Evolutionary conservation across 2,113 vertebrate genomes (phyloP).

Genomic region (Pantherophis guttatus): DNA sequence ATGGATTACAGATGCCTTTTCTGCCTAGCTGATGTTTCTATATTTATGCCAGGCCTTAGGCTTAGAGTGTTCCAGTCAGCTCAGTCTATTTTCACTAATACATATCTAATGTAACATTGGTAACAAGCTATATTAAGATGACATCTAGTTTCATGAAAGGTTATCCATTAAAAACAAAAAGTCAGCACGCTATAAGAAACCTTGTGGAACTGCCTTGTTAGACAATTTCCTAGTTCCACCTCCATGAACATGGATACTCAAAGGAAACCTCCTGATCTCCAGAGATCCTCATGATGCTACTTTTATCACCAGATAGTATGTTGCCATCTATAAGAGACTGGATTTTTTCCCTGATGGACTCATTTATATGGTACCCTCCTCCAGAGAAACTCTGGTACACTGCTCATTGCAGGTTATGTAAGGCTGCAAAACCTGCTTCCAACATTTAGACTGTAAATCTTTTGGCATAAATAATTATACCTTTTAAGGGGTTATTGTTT

Average conservation of each 20-base stretch:
- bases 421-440: not conserved
- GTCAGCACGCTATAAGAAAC: not conserved
- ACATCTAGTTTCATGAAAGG: constrained; percentile 29
- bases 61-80: constrained; percentile 63
- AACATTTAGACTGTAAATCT: not conserved
- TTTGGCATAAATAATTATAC: not conserved
- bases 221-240: not conserved
- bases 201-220: not conserved
- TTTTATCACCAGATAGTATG: not conserved
- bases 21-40: constrained; percentile 63
- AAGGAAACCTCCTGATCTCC: not conserved
- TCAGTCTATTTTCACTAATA: constrained; percentile 60
- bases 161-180: not conserved
- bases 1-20: constrained; percentile 62
- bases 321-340: not conserved
- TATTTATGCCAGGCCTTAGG: constrained; percentile 66
- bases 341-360: not conserved
- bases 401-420: not conserved
- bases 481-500: not conserved
- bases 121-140: constrained; percentile 59
- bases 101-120: constrained; percentile 58
- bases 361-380: not conserved
- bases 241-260: not conserved
- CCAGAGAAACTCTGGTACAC: not conserved
- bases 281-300: not conserved